Conservation (phyloP, 2,888 invertebrate species). For the Cotesia congregata region DNA sequence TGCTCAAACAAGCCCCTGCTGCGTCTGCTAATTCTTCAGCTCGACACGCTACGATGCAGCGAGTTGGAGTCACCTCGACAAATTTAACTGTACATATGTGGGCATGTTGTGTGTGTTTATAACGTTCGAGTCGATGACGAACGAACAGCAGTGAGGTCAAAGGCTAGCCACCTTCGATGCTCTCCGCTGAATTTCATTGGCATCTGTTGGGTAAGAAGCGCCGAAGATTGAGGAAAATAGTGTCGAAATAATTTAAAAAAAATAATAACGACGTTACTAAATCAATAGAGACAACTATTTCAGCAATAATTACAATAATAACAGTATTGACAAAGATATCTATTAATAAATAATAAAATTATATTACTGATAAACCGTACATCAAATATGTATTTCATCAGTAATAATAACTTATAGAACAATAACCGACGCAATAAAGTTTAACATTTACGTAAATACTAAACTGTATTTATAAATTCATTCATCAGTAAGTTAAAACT, state of each 20-base stretch:
- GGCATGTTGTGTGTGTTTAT: background rate
- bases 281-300: too few species aligned
- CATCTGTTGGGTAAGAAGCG: conserved; percentile 6
- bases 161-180: conserved; percentile 29
- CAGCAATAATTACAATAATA: too few species aligned
- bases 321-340: background rate
- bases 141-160: conserved; percentile 24
- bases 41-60: conserved; percentile 8
- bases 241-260: background rate
- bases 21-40: conserved; percentile 23
- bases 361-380: background rate
- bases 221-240: conserved; percentile 13
- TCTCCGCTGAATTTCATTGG: conserved; percentile 24
- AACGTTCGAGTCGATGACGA: conserved; percentile 25
- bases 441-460: background rate
- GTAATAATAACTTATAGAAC: background rate
- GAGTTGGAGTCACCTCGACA: conserved; percentile 11
- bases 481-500: background rate
- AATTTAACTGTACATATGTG: conserved; percentile 10
- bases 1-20: conserved; percentile 6
- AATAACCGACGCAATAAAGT: background rate
- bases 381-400: background rate
- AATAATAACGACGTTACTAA: background rate
- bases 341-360: background rate
- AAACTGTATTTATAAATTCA: background rate